Percentiles rank a stretch among this genome's conserved stretches.
Evolutionary conservation across 2,797 vertebrate genomes (phyloP).

Genomic region (Ceryle rudis): DNA sequence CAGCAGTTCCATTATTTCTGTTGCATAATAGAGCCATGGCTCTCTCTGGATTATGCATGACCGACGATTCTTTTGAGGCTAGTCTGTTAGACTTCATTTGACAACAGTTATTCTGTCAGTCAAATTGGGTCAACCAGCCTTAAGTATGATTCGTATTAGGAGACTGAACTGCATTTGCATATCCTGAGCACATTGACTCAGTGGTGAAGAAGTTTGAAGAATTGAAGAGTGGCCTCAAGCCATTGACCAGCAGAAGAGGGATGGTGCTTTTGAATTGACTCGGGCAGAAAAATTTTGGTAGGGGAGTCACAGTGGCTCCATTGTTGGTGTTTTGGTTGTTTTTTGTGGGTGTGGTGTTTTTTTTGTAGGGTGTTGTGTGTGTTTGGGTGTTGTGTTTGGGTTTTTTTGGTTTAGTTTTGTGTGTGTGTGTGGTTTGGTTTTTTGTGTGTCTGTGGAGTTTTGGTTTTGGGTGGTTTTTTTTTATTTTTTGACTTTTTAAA

Average conservation of each 20-base stretch:
- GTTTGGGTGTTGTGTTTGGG: too few species aligned
- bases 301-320: not conserved
- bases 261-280: not conserved
- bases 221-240: not conserved
- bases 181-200: fast-evolving
- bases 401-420: too few species aligned
- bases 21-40: not conserved
- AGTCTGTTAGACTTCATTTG: not conserved
- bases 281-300: not conserved
- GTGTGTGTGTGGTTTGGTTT: too few species aligned
- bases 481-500: not conserved
- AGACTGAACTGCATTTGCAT: not conserved
- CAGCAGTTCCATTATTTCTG: not conserved
- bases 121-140: not conserved
- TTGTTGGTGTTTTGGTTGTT: too few species aligned
- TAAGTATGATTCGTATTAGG: not conserved
- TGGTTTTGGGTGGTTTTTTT: too few species aligned
- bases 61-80: not conserved
- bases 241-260: not conserved
- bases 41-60: not conserved
- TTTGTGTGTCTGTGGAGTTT: too few species aligned
- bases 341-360: too few species aligned
- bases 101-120: not conserved
- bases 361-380: too few species aligned
- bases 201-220: not conserved